Percentiles rank a stretch among this genome's conserved stretches.
Evolutionary conservation across 1,140 invertebrate genomes (phyloP).

Genomic region (Whitmania pigra): DNA sequence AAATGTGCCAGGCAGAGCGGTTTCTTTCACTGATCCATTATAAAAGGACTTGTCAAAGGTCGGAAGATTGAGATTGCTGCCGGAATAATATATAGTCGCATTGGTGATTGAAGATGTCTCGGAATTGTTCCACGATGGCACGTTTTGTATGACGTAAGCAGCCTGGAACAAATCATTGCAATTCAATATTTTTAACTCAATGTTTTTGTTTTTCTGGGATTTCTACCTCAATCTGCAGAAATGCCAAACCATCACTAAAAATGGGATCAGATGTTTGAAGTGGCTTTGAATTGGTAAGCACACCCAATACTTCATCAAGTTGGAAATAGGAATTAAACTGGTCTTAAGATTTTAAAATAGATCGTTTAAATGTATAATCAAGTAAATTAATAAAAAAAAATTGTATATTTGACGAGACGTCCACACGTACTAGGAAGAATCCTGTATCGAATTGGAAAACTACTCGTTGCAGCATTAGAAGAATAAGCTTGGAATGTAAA

Average conservation of each 20-base stretch:
- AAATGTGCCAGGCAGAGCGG: not conserved
- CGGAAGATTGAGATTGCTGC: not conserved
- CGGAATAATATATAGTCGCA: not conserved
- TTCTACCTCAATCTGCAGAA: slow-evolving; percentile 2
- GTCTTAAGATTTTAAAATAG: not conserved
- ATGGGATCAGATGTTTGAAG: not conserved
- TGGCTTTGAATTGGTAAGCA: not conserved
- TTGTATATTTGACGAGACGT: too few relatives aligned
- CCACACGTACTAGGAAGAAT: not conserved
- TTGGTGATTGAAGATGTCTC: not conserved
- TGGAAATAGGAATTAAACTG: not conserved
- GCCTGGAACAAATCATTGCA: not conserved
- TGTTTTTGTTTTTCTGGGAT: not conserved
- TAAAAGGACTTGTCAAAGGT: not conserved
- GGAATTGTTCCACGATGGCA: not conserved
- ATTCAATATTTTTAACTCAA: not conserved
- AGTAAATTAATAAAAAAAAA: not conserved
- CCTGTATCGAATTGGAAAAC: not conserved
- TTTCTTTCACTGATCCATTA: slow-evolving; percentile 6
- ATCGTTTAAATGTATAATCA: not conserved
- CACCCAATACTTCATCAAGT: not conserved
- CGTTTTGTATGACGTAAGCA: not conserved
- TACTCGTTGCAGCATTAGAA: not conserved
- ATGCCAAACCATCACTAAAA: not conserved
- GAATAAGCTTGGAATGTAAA: not conserved